Conservation (phyloP, 2,113 vertebrate species). For the Psittacus erithacus region DNA sequence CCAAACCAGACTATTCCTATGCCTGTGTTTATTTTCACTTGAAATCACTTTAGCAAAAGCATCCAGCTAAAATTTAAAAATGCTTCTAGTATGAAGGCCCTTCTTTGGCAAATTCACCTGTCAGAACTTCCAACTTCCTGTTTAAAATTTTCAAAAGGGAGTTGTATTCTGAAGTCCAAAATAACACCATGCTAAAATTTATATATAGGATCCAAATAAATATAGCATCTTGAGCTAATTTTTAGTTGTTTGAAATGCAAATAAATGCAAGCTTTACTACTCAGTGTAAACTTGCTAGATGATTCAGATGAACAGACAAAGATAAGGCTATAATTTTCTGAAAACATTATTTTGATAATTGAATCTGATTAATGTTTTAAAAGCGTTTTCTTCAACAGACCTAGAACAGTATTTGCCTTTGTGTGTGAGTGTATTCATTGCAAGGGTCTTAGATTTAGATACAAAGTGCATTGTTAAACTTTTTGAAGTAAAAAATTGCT, state of each 20-base stretch:
- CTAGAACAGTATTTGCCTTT: background rate
- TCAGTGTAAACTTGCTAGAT: background rate
- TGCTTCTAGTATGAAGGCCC: background rate
- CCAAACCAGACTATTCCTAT: background rate
- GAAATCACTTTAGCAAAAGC: background rate
- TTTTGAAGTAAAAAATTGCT: background rate
- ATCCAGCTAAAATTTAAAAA: background rate
- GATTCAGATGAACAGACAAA: background rate
- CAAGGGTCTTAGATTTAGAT: background rate
- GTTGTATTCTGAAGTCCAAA: background rate
- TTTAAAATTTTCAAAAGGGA: background rate
- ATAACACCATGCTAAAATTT: background rate
- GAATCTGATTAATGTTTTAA: background rate
- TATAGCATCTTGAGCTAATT: background rate
- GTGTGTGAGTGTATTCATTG: background rate
- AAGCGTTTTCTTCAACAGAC: background rate
- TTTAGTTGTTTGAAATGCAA: constrained; percentile 11
- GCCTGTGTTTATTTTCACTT: background rate
- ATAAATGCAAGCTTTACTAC: background rate
- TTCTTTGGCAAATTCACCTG: background rate
- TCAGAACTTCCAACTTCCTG: background rate
- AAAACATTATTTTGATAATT: background rate
- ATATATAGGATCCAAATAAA: background rate
- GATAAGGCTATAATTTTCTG: background rate
- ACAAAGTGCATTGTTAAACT: background rate